phyloP scores from a whole-genome alignment of 2,797 vertebrate species.

The Rhyacichthys aspro region DNA sequence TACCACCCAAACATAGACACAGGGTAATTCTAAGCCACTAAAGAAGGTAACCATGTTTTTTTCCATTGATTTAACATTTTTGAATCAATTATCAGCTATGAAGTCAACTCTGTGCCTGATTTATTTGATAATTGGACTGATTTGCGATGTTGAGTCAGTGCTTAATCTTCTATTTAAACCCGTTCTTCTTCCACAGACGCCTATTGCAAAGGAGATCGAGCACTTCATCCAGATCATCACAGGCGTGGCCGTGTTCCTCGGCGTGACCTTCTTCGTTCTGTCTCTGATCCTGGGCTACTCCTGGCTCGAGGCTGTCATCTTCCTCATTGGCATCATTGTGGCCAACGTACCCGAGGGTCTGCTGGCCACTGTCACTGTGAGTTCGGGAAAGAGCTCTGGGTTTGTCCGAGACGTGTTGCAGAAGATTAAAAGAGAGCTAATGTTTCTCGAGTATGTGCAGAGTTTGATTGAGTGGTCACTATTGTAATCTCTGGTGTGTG shows the following conservation, averaged over 20 bases:
- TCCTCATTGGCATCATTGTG: constrained; percentile 95
- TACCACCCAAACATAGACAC: too few species aligned
- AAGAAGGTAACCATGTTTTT: too few species aligned
- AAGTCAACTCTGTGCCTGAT: too few species aligned
- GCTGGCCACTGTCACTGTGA: constrained; percentile 93
- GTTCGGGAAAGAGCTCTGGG: constrained; percentile 24
- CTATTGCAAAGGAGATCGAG: constrained; percentile 92
- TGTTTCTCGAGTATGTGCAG: neutral
- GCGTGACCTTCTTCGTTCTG: constrained; percentile 89
- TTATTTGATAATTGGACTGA: too few species aligned
- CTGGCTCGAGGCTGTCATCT: constrained; percentile 94
- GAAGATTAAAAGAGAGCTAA: too few species aligned
- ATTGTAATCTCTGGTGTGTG: constrained; percentile 1
- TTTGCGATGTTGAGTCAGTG: neutral
- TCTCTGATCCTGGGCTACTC: constrained; percentile 87
- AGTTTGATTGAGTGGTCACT: neutral
- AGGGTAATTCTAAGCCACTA: too few species aligned
- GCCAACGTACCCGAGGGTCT: constrained; percentile 93
- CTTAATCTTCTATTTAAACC: neutral
- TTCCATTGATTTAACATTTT: too few species aligned
- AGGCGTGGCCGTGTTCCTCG: constrained; percentile 91
- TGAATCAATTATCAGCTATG: too few species aligned
- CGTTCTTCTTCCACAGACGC: constrained; percentile 70
- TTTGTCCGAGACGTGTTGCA: neutral
- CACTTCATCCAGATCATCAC: constrained; percentile 96